Evolutionary conservation across 2,888 invertebrate genomes (phyloP), one percentile per base, ranked within the genome.

Genomic region (Orthosia gothica): DNA sequence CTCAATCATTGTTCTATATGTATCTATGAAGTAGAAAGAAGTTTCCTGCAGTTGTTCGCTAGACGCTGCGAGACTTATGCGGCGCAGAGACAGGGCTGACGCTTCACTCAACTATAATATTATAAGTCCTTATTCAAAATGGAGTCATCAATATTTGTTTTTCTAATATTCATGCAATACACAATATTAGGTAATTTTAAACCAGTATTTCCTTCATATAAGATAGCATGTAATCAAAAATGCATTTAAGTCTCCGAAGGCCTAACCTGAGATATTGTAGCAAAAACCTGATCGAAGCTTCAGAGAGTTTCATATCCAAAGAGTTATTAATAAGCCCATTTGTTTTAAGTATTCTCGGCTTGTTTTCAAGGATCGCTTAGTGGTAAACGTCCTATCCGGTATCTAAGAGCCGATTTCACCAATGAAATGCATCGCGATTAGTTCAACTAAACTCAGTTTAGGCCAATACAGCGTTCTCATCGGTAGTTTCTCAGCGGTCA

Each of bases 1-100:
- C 93, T 94, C 94, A 85, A 92, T 84, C 66, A 91, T 95, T 94
- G 94, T 94, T 94, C 94, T 89, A 61, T 77, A 63, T 73, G 66
- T 77, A 70, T 77, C 74, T 86, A 85, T 80, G 76, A 84, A 82
- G 82, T 88, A 89, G 90, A 91, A 92, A 92, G 90, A 90, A 88
- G 80, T 86, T 40, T 65, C 67, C 61, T 71, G 69, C 61, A 76
- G 57, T 84, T 84, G 86, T 84, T 87, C 87, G 81, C 59, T 69
- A 50, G 55, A 68, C 71, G 74, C 20, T 75, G 65, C 7, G 54
- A 16, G 13, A 57, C 26, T 23, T 16, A 47, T 26, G 76, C 54
- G 67, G 65, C 32, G 81, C 61, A 63, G 81, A 67, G 66, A 59
- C 70, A 20, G 70, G 20, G 3, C 57, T 55, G 18, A 49, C 26